Conservation (phyloP, 2,888 invertebrate genomes). For the Philereme vetulata region DNA sequence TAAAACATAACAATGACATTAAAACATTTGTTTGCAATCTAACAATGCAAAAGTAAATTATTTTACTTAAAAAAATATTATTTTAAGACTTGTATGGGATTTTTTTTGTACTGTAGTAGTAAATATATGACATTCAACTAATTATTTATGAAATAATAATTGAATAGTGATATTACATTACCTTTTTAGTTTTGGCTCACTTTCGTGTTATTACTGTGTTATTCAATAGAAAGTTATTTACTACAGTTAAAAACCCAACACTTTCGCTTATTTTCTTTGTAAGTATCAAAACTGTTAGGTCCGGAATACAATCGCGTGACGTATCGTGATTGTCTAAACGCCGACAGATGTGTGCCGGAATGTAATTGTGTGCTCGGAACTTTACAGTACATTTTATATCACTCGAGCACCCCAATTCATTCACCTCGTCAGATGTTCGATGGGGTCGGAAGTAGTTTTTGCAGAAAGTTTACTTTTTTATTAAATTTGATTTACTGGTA, state of each 20-base stretch:
- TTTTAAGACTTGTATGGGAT: too few species aligned
- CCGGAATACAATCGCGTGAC: slow-evolving; percentile 72
- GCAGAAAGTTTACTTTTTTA: slow-evolving; percentile 59
- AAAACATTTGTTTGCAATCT: too few species aligned
- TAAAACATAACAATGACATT: too few species aligned
- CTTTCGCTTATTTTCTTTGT: background rate
- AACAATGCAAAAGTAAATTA: too few species aligned
- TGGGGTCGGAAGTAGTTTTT: slow-evolving; percentile 75
- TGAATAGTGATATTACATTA: too few species aligned
- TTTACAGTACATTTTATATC: slow-evolving; percentile 78
- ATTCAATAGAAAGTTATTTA: too few species aligned
- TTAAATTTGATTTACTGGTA: slow-evolving; percentile 64
- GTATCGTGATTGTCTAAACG: slow-evolving; percentile 83
- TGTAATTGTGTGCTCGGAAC: slow-evolving; percentile 77
- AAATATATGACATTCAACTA: too few species aligned
- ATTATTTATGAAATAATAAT: too few species aligned
- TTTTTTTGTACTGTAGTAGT: too few species aligned
- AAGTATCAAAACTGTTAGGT: slow-evolving; percentile 58
- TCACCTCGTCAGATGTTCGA: slow-evolving; percentile 83
- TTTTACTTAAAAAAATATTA: too few species aligned
- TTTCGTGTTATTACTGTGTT: too few species aligned
- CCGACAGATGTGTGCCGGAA: slow-evolving; percentile 83
- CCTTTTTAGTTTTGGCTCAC: too few species aligned
- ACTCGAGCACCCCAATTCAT: slow-evolving; percentile 60
- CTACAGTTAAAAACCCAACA: background rate